Evolutionary conservation across 2,888 invertebrate genomes (phyloP), one percentile per base, ranked within the genome.

Genomic region (Clanis bilineata): DNA sequence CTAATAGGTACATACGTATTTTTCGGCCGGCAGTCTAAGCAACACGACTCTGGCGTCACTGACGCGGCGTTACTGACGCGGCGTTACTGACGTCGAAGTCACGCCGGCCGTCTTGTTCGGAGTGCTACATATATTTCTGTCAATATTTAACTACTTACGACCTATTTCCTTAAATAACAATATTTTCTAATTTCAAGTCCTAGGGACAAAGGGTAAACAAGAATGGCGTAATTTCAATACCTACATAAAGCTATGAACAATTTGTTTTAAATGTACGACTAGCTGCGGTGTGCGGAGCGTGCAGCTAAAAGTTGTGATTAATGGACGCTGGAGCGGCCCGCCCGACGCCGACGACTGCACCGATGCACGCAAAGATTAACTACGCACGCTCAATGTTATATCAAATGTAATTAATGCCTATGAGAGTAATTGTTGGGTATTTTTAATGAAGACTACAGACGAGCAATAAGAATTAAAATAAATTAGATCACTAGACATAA

Each of bases 281-380:
- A 55, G 43, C 41, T 57, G 68, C 68, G 74, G 75, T 79, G 83
- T 82, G 82, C 84, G 81, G 80, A 81, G 76, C 80, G 80, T 86
- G 86, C 82, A 87, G 79, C 85, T 85, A 85, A 83, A 87, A 83
- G 80, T 83, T 76, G 83, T 90, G 90, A 91, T 91, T 90, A 90
- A 91, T 91, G 88, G 77, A 79, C 64, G 62, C 73, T 72, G 79
- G 85, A 80, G 85, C 82, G 82, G 82, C 79, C 81, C 85, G 80
- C 81, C 77, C 83, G 83, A 72, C 79, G 79, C 77, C 83, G 83
- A 72, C 79, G 79, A 81, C 85, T 86, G 82, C 80, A 83, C 81
- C 75, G 75, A 75, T 70, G 10, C 45, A 56, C 44, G 38, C 44
- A 56, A 45, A 59, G 56, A 56, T 36, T 54, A 21, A 28, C 44